Conservation (phyloP, 2,113 vertebrate species). For the Arothron firmamentum region DNA sequence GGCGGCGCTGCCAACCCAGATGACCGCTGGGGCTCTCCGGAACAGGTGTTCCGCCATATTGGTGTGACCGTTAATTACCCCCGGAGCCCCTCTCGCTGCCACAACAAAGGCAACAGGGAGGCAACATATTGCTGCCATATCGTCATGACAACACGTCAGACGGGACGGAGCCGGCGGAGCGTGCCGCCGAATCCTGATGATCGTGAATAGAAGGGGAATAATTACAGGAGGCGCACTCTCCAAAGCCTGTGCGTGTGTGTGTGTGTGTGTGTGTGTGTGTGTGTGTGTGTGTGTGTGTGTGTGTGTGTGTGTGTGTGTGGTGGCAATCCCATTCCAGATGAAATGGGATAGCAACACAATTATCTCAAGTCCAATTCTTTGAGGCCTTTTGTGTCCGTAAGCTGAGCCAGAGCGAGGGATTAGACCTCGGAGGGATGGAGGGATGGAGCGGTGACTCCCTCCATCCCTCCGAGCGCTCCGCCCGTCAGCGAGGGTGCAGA, state of each 20-base stretch:
- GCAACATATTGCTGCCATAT: too few relatives aligned
- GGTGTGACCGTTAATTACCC: too few relatives aligned
- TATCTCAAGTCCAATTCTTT: constrained; percentile 76
- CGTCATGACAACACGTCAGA: too few relatives aligned
- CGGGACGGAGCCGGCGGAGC: too few relatives aligned
- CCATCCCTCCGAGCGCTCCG: constrained; percentile 58
- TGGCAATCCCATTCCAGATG: constrained; percentile 70
- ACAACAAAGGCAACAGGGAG: too few relatives aligned
- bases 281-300: constrained; percentile 9
- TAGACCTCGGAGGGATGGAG: constrained; percentile 51
- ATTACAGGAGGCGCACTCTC: background rate
- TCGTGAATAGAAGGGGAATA: constrained; percentile 25
- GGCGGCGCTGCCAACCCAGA: too few relatives aligned
- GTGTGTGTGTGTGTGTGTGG: constrained; percentile 8
- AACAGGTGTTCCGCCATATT: too few relatives aligned
- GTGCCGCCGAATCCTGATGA: too few relatives aligned
- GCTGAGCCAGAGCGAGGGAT: constrained; percentile 67
- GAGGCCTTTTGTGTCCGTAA: constrained; percentile 74
- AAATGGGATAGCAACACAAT: constrained; percentile 79
- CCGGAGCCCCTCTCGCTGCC: too few relatives aligned
- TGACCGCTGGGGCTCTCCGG: too few relatives aligned
- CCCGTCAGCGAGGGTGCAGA: constrained; percentile 43
- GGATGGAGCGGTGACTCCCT: constrained; percentile 19
- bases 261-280: constrained; percentile 15
- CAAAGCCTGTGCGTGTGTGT: background rate